These are phyloP conservation scores for Tetragnatha montana DNA, from an alignment of 2,888 invertebrate species.

Conservation along the genomic window DNA sequence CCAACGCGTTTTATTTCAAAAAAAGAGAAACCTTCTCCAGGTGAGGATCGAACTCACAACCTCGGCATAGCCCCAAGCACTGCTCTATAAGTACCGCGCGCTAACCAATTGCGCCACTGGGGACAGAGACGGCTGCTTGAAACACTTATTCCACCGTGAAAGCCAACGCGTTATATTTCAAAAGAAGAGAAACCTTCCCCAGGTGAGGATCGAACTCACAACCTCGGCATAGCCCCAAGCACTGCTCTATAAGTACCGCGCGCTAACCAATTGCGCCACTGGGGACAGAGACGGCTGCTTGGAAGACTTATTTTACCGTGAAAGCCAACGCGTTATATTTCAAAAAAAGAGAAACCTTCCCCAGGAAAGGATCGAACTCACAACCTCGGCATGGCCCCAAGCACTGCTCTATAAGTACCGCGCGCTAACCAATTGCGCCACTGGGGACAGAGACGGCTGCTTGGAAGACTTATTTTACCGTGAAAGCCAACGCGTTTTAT, in stretches of 20 bases:
- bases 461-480: too few relatives aligned
- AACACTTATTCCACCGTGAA: too few relatives aligned
- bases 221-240: neutral
- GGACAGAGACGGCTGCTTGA: neutral
- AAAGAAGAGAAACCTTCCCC: too few relatives aligned
- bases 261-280: slow-evolving; percentile 1
- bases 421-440: neutral
- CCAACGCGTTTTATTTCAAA: neutral
- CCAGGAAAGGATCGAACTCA: neutral
- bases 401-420: neutral
- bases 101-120: neutral
- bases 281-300: neutral
- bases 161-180: too few relatives aligned
- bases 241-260: neutral
- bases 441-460: neutral
- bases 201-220: neutral
- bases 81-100: neutral
- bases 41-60: neutral
- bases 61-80: neutral
- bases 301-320: neutral
- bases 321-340: neutral
- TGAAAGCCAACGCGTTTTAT: too few relatives aligned
- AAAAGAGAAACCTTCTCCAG: neutral
- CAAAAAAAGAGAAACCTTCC: neutral
- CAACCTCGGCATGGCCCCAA: neutral